Conservation (phyloP, 2,797 vertebrate genomes). For the Amblyraja radiata region DNA sequence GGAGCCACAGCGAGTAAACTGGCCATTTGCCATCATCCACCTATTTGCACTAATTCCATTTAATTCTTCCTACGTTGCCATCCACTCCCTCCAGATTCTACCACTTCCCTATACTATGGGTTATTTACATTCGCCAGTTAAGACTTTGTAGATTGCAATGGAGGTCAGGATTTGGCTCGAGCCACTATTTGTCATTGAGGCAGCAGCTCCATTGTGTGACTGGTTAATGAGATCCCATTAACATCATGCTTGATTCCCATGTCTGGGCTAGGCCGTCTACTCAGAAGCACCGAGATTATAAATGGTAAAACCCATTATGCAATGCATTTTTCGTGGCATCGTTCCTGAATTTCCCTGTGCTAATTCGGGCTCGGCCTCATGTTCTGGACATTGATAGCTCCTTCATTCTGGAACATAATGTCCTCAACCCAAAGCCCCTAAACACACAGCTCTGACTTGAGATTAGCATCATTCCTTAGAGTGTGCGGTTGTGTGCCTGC, state of each 20-base stretch:
- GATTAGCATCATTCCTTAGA: neutral
- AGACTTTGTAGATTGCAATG: too few relatives aligned
- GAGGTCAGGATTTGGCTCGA: too few relatives aligned
- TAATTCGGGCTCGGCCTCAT: neutral
- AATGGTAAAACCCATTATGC: neutral
- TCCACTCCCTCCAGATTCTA: too few relatives aligned
- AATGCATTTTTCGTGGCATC: neutral
- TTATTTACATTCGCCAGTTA: too few relatives aligned
- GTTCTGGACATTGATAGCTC: neutral
- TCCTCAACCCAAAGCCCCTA: neutral
- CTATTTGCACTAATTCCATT: too few relatives aligned
- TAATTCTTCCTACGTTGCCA: too few relatives aligned
- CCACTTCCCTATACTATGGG: too few relatives aligned
- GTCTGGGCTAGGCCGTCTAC: neutral
- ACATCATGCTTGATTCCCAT: neutral
- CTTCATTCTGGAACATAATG: neutral
- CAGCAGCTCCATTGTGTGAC: too few relatives aligned
- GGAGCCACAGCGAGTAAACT: too few relatives aligned
- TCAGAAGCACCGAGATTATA: neutral
- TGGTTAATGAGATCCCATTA: neutral
- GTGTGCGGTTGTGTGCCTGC: neutral
- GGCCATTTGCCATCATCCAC: too few relatives aligned
- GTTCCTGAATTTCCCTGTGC: neutral
- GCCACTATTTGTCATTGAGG: too few relatives aligned
- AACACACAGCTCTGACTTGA: neutral